Conservation (phyloP, 2,888 invertebrate genomes). For the Dermolepida albohirtum region DNA sequence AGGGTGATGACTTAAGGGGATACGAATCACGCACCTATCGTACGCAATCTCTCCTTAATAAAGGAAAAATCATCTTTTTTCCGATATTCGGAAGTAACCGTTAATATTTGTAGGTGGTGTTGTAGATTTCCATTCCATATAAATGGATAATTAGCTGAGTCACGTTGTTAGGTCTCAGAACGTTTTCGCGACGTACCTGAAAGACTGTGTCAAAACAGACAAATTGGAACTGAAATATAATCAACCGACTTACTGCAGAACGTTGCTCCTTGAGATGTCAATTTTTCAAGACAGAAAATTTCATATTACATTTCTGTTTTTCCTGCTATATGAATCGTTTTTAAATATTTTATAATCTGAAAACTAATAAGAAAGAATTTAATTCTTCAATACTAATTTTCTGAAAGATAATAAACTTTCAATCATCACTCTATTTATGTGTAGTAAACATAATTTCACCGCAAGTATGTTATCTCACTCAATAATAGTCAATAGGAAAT, state of each 20-base stretch:
- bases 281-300: not conserved
- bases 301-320: not conserved
- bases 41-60: conserved; percentile 35
- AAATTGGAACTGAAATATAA: not conserved
- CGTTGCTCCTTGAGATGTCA: not conserved
- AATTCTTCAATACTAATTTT: too few relatives aligned
- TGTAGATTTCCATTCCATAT: conserved; percentile 37
- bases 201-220: conserved; percentile 1
- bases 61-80: conserved; percentile 19
- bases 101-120: not conserved
- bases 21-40: conserved; percentile 46
- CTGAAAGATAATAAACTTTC: too few relatives aligned
- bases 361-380: too few relatives aligned
- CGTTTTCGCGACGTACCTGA: not conserved
- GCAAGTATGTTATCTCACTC: too few relatives aligned
- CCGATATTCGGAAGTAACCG: not conserved
- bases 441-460: too few relatives aligned
- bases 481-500: too few relatives aligned
- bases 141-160: conserved; percentile 51
- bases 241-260: not conserved
- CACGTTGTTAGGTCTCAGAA: conserved; percentile 40
- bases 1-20: conserved; percentile 15
- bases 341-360: not conserved
- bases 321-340: conserved; percentile 5
- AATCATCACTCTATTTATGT: too few relatives aligned